These are phyloP conservation scores for Drosophila longiperda DNA, from an alignment of 2,888 invertebrate species.

Conservation along the genomic window DNA sequence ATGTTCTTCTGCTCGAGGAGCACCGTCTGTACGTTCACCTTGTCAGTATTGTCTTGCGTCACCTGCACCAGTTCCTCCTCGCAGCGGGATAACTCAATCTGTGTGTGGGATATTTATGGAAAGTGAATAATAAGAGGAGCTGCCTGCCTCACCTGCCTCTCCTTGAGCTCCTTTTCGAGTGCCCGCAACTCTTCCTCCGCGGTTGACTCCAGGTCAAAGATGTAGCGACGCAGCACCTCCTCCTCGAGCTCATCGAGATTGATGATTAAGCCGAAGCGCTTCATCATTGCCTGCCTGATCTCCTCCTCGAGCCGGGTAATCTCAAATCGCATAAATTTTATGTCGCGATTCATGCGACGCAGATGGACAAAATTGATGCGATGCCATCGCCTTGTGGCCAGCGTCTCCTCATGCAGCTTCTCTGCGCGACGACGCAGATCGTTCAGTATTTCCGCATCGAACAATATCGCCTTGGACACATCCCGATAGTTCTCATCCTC, in stretches of 20 bases:
- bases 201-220: constrained; percentile 86
- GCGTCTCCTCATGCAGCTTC: constrained; percentile 88
- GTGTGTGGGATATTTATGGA: background rate
- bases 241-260: constrained; percentile 87
- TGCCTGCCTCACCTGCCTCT: constrained; percentile 78
- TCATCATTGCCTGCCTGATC: constrained; percentile 86
- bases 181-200: constrained; percentile 85
- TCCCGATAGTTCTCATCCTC: constrained; percentile 86
- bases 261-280: constrained; percentile 87
- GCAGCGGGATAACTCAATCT: constrained; percentile 64
- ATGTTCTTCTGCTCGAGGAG: constrained; percentile 86
- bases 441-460: constrained; percentile 87
- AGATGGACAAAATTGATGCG: constrained; percentile 89
- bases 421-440: constrained; percentile 88
- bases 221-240: constrained; percentile 86
- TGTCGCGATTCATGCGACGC: constrained; percentile 89
- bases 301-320: constrained; percentile 87
- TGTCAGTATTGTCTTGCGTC: constrained; percentile 86
- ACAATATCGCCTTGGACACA: constrained; percentile 86
- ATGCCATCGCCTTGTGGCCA: constrained; percentile 87
- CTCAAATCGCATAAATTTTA: constrained; percentile 88
- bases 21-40: constrained; percentile 86
- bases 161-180: constrained; percentile 85
- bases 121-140: too few species aligned
- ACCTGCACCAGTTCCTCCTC: constrained; percentile 85